phyloP scores from a whole-genome alignment of 2,113 vertebrate species.

The Orycteropus afer region DNA sequence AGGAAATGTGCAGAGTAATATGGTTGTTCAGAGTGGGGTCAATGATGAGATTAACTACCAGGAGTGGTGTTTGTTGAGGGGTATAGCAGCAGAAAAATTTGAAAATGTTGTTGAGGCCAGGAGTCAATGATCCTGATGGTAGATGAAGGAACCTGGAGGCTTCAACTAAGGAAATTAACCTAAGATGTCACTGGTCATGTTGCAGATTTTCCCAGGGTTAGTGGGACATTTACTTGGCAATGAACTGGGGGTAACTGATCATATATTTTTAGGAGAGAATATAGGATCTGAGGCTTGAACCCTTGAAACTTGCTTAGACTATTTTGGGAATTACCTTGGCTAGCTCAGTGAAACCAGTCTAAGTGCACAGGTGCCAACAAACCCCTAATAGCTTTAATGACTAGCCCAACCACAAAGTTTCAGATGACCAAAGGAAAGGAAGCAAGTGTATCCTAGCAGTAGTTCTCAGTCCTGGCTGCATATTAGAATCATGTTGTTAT shows the following conservation, averaged over 20 bases:
- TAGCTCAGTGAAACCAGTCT: not conserved
- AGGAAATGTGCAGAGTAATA: not conserved
- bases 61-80: not conserved
- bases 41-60: not conserved
- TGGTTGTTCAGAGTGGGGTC: not conserved
- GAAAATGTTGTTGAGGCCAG: not conserved
- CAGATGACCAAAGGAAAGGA: not conserved
- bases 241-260: not conserved
- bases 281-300: not conserved
- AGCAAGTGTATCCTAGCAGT: not conserved
- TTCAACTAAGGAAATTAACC: not conserved
- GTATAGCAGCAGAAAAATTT: not conserved
- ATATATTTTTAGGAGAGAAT: constrained; percentile 23
- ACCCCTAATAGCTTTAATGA: not conserved
- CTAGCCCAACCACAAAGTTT: constrained; percentile 9
- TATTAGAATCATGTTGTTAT: not conserved
- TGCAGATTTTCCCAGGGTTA: not conserved
- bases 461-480: not conserved
- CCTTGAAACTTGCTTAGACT: not conserved
- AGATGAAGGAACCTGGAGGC: not conserved
- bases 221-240: not conserved
- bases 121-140: not conserved
- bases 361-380: constrained; percentile 7
- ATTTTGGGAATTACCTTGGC: not conserved
- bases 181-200: not conserved